Percentiles rank a stretch among this genome's conserved stretches.
Conservation (phyloP, 2,113 vertebrate species). For the Arvicanthis niloticus region DNA sequence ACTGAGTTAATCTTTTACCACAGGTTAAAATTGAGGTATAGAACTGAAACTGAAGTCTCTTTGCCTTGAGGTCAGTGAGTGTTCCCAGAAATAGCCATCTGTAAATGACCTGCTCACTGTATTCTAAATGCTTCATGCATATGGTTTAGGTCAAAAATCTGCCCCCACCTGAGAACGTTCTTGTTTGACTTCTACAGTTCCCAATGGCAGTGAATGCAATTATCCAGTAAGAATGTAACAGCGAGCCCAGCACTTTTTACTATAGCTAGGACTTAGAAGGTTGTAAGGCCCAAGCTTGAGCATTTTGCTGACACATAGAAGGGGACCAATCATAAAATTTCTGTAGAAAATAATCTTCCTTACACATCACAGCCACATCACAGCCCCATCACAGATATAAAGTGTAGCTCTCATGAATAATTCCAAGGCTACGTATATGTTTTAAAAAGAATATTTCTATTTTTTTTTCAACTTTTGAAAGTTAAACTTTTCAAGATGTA, state of each 20-base stretch:
- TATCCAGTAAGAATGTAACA: conserved; percentile 42
- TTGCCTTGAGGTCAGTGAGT: background rate
- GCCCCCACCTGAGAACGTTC: conserved; percentile 15
- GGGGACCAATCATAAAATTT: background rate
- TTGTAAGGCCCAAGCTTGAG: background rate
- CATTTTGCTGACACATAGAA: background rate
- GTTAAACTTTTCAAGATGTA: conserved; percentile 64
- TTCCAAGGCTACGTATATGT: conserved; percentile 17
- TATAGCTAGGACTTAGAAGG: conserved; percentile 28
- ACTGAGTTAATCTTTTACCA: conserved; percentile 22
- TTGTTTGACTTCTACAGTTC: conserved; percentile 37
- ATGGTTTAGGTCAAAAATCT: conserved; percentile 37
- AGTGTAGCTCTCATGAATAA: background rate
- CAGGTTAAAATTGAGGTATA: conserved; percentile 7
- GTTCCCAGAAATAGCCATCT: conserved; percentile 45
- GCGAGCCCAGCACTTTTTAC: background rate
- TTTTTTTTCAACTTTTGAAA: conserved; percentile 44
- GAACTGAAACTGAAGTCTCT: conserved; percentile 34
- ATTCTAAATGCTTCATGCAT: conserved; percentile 31
- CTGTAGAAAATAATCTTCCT: background rate
- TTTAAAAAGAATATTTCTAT: background rate
- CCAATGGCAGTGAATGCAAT: conserved; percentile 50
- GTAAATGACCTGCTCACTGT: conserved; percentile 12
- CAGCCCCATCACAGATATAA: background rate
- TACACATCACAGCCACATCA: too few species aligned